These are phyloP conservation scores for Harpagifer antarcticus DNA, from an alignment of 2,797 vertebrate species.

Conservation along the genomic window DNA sequence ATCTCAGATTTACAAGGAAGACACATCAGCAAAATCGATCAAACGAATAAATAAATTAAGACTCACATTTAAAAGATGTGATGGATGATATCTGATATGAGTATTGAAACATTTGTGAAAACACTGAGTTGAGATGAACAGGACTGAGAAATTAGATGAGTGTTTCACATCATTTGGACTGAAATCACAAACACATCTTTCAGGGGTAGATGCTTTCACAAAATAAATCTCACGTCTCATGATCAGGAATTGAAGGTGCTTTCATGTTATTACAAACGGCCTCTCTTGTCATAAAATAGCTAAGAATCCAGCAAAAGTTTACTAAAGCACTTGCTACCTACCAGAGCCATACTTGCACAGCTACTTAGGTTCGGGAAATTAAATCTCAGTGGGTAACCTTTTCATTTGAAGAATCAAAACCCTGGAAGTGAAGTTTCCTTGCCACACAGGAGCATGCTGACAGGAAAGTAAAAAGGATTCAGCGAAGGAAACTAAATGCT, in stretches of 20 bases:
- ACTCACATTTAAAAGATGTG: slow-evolving; percentile 29
- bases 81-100: slow-evolving; percentile 23
- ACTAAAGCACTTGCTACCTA: slow-evolving; percentile 1
- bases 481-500: background rate
- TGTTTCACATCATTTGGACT: background rate
- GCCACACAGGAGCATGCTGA: background rate
- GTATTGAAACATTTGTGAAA: slow-evolving; percentile 1
- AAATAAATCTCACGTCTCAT: background rate
- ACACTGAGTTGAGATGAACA: slow-evolving; percentile 2
- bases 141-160: background rate
- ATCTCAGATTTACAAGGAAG: slow-evolving; percentile 23
- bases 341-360: background rate
- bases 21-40: slow-evolving; percentile 33
- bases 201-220: slow-evolving; percentile 16
- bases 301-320: background rate
- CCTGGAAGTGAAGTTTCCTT: background rate
- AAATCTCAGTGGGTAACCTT: background rate
- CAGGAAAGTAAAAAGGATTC: background rate
- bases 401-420: slow-evolving; percentile 5
- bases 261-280: slow-evolving; percentile 11
- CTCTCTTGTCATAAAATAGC: background rate
- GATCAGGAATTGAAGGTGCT: slow-evolving; percentile 45
- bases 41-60: slow-evolving; percentile 57
- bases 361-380: background rate
- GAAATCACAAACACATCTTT: slow-evolving; percentile 15